These are phyloP conservation scores for Cinclus mexicanus DNA, from an alignment of 2,113 vertebrate species.

Conservation along the genomic window DNA sequence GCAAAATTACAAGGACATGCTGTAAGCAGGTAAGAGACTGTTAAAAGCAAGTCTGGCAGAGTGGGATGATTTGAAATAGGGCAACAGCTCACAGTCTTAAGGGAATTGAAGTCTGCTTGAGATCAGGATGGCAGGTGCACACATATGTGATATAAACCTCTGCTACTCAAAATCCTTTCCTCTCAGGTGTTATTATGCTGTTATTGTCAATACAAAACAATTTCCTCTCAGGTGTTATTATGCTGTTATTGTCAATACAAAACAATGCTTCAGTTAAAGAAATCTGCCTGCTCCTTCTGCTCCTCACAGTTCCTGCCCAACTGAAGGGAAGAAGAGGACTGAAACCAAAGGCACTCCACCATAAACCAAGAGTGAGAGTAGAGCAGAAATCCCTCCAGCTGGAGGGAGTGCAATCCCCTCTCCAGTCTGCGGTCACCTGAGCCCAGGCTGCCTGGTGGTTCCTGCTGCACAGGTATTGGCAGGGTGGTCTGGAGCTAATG, in stretches of 20 bases:
- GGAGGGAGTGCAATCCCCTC: not conserved
- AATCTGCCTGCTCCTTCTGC: not conserved
- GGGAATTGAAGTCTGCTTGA: not conserved
- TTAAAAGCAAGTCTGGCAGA: not conserved
- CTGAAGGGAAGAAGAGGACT: not conserved
- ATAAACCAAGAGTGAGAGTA: not conserved
- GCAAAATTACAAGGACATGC: not conserved
- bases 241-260: not conserved
- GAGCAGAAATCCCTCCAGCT: not conserved
- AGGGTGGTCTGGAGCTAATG: not conserved
- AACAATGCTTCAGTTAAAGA: not conserved
- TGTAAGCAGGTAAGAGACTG: not conserved
- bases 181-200: not conserved
- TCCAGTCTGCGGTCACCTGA: not conserved
- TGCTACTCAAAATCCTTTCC: not conserved
- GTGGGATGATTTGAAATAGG: not conserved
- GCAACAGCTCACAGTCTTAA: not conserved
- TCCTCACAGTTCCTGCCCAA: not conserved
- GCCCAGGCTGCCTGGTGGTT: not conserved
- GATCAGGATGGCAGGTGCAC: not conserved
- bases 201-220: not conserved
- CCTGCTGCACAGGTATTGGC: not conserved
- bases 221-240: not conserved
- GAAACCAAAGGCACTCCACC: not conserved
- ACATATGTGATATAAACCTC: not conserved